phyloP scores from a whole-genome alignment of 2,113 vertebrate species.

The Engraulis encrasicolus region DNA sequence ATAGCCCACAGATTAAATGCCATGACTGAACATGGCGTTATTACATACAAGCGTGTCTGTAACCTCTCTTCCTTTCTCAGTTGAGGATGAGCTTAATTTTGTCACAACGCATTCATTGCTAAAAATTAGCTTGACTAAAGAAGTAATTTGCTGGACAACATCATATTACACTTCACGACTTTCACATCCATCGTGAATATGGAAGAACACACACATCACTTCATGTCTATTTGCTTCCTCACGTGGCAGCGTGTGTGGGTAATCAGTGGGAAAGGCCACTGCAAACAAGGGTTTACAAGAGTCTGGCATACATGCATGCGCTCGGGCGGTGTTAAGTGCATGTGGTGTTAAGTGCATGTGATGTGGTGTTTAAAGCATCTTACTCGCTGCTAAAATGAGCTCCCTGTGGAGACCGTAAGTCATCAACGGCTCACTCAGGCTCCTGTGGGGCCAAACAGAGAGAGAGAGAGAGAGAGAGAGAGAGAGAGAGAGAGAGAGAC shows the following conservation, averaged over 20 bases:
- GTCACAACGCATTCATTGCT: too few species aligned
- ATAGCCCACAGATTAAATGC: too few species aligned
- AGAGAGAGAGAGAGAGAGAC: not conserved
- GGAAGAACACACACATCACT: not conserved
- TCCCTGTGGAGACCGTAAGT: slow-evolving; percentile 92
- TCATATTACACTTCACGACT: too few species aligned
- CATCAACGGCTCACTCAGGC: slow-evolving; percentile 94
- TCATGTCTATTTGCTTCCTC: not conserved
- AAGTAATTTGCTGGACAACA: too few species aligned
- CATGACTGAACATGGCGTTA: too few species aligned
- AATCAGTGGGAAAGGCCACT: not conserved
- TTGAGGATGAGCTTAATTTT: too few species aligned
- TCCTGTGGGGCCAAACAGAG: slow-evolving; percentile 71
- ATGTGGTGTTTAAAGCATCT: slow-evolving; percentile 64
- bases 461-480: slow-evolving; percentile 37
- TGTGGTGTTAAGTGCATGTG: slow-evolving; percentile 21
- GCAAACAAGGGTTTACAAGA: not conserved
- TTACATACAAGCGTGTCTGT: too few species aligned
- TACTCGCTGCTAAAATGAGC: slow-evolving; percentile 94
- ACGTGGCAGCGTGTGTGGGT: not conserved
- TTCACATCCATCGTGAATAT: not conserved
- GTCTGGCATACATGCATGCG: not conserved
- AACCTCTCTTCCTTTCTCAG: too few species aligned
- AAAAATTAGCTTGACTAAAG: too few species aligned
- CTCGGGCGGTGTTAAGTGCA: slow-evolving; percentile 7